Conservation (phyloP, 2,888 invertebrate genomes). For the Lasiommata megera region DNA sequence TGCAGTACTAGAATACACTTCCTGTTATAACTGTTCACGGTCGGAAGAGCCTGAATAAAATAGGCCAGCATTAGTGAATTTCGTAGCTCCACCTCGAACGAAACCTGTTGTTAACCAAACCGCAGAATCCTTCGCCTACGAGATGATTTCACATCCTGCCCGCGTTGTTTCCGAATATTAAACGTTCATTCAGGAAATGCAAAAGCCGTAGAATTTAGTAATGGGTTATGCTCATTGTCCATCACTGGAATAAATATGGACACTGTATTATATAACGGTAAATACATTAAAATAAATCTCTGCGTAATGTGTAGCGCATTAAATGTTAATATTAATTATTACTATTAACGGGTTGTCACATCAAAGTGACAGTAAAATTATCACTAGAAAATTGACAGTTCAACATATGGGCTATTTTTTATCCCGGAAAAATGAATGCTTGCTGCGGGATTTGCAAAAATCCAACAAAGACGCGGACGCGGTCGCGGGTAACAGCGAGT, state of each 20-base stretch:
- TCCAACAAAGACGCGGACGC: no score
- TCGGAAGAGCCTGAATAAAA: slow-evolving; percentile 26
- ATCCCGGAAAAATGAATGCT: no score
- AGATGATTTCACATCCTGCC: slow-evolving; percentile 20
- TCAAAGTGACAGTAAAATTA: no score
- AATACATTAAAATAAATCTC: no score
- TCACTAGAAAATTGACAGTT: no score
- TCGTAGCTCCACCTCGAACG: slow-evolving; percentile 23
- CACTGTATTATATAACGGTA: neutral
- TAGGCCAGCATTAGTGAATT: slow-evolving; percentile 27
- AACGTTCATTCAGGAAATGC: slow-evolving; percentile 5
- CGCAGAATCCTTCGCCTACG: slow-evolving; percentile 18
- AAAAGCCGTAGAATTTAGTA: neutral
- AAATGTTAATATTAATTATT: no score
- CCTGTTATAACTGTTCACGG: slow-evolving; percentile 1
- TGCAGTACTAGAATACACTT: neutral
- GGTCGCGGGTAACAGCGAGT: no score
- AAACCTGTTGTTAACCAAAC: slow-evolving; percentile 25
- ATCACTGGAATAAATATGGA: neutral
- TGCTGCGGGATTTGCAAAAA: no score
- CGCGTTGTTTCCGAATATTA: slow-evolving; percentile 15
- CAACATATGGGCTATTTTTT: no score
- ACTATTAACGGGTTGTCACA: no score
- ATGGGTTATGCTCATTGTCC: slow-evolving; percentile 1
- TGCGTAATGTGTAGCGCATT: no score